Base-by-base conservation (phyloP, 2,888 invertebrate genomes). In the Pocota personata region DNA sequence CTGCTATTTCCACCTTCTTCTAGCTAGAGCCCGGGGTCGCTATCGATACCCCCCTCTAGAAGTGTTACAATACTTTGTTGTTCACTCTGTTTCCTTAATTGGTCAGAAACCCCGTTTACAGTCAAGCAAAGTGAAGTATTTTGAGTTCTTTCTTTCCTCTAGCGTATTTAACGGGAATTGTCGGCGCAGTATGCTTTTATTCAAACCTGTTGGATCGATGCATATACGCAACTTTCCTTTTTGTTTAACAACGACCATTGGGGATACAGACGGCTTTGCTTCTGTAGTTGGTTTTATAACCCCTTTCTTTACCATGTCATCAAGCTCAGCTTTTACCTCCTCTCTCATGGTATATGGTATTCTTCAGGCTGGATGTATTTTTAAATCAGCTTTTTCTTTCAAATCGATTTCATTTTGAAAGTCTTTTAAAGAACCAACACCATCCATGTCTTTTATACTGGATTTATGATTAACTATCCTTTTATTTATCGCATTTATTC, bases 391-490 rank as follows among this genome's bases (percentile, higher is more conserved):
- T 58, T 10, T 35, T n/a, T 46, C 64, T 32, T 64, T 75, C 4
- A 79, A 21, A 35, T 84, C 78, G 3, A 79, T 82, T 8, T 82
- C 75, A 37, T 87, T 82, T 30, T 50, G 24, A 40, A 50, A 57
- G 76, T 24, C 77, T 43, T 43, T 60, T 27, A 55, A 14, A 16
- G 32, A 55, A 55, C 71, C 62, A 40, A 64, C 19, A 3, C 43
- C n/a, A 14, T 58, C 24, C 2, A 27, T 21, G 3, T n/a, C n/a
- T 6, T 12, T 16, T 14, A 24, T 30, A 43, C 40, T 4, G 12
- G 1, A 30, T 30, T 30, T 30, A n/a, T n/a, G n/a, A n/a, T n/a
- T n/a, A n/a, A n/a, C 30, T 7, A 30, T 30, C 30, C 6, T 30
- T 7, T 30, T 7, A 6, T 30, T 40, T 40, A 62, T 62, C 0